Conservation (phyloP, 2,888 invertebrate genomes). For the Tromatobia lineatoria region DNA sequence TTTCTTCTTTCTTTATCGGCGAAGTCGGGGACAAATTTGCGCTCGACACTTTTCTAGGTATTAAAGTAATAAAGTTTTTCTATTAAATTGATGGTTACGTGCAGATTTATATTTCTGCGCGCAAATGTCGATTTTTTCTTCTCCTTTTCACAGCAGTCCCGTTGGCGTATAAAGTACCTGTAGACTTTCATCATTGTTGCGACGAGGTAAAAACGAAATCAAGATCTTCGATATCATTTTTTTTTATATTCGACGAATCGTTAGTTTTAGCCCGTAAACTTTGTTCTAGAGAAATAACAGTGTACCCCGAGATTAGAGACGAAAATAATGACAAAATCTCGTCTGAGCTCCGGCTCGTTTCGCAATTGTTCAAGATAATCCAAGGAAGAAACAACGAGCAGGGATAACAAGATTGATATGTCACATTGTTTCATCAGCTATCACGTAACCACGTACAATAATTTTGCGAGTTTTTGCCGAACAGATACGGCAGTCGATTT, state of each 20-base stretch:
- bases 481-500: background rate
- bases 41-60: slow-evolving; percentile 47
- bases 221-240: background rate
- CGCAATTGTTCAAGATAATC: slow-evolving; percentile 14
- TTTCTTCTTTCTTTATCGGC: slow-evolving; percentile 20
- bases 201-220: slow-evolving; percentile 76
- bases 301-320: background rate
- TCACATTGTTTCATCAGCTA: slow-evolving; percentile 54
- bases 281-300: slow-evolving; percentile 5
- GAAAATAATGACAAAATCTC: background rate
- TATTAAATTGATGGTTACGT: slow-evolving; percentile 25
- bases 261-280: background rate
- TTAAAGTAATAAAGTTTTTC: slow-evolving; percentile 47
- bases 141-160: slow-evolving; percentile 34
- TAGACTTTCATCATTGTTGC: slow-evolving; percentile 83
- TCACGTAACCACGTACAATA: slow-evolving; percentile 23
- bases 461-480: background rate
- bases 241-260: background rate
- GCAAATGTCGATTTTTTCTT: slow-evolving; percentile 28
- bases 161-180: slow-evolving; percentile 73
- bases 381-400: slow-evolving; percentile 39
- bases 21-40: slow-evolving; percentile 38
- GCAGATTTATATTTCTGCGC: slow-evolving; percentile 19
- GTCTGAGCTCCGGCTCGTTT: background rate
- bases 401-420: slow-evolving; percentile 54